Conservation (phyloP, 2,797 vertebrate species). For the Poeciliopsis presidionis region DNA sequence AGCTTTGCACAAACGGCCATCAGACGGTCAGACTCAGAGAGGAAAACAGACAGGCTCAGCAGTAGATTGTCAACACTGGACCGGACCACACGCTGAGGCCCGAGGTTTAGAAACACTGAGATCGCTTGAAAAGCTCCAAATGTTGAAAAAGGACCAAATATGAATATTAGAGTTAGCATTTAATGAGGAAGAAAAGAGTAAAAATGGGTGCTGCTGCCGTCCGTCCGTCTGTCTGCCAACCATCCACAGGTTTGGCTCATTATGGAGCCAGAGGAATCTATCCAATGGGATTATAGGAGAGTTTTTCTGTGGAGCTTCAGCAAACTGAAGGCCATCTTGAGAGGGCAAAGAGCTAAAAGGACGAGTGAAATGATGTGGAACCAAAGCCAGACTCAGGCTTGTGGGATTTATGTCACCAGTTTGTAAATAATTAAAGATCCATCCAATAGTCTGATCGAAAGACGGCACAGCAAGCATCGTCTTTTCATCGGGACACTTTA, state of each 20-base stretch:
- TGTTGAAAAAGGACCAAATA: not conserved
- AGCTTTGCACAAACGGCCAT: slow-evolving; percentile 36
- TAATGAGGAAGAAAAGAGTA: not conserved
- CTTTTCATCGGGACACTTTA: not conserved
- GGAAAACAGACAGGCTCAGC: slow-evolving; percentile 11
- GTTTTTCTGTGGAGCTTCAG: not conserved
- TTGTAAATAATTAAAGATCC: not conserved
- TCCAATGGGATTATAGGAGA: not conserved
- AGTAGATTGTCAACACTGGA: slow-evolving; percentile 14
- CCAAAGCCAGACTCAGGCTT: not conserved
- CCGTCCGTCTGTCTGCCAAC: not conserved
- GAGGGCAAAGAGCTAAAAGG: not conserved
- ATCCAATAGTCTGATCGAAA: not conserved
- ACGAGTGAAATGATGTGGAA: not conserved
- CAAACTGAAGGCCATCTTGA: not conserved
- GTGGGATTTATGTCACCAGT: not conserved
- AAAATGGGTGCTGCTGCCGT: too few species aligned
- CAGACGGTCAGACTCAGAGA: slow-evolving; percentile 28
- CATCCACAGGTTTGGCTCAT: not conserved
- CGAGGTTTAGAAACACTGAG: not conserved
- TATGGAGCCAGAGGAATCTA: not conserved
- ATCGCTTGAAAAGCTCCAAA: not conserved
- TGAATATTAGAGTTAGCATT: not conserved
- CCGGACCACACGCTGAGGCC: not conserved
- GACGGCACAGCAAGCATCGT: not conserved